phyloP scores from a whole-genome alignment of 1,140 invertebrate species.

The Anoplophora glabripennis region DNA sequence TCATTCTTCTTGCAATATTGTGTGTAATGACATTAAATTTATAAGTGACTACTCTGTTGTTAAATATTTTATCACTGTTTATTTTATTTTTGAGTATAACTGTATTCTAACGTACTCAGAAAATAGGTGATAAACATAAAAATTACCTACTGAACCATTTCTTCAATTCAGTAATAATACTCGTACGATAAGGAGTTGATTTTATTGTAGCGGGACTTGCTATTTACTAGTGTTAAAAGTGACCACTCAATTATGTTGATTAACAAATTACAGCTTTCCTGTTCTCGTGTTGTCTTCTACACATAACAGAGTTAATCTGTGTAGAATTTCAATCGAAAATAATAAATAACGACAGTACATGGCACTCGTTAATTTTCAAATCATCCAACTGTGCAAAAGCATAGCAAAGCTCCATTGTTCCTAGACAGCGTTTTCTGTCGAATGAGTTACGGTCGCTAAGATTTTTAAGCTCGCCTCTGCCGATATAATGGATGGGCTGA shows the following conservation, averaged over 20 bases:
- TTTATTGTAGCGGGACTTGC: too few species aligned
- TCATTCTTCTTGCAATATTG: too few species aligned
- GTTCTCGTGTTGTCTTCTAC: not conserved
- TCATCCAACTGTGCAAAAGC: constrained; percentile 9
- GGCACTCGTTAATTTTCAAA: constrained; percentile 14
- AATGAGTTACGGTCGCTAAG: constrained; percentile 6
- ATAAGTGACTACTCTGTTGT: too few species aligned
- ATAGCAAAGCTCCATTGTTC: constrained; percentile 13
- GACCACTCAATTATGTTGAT: not conserved
- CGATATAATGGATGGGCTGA: constrained; percentile 2
- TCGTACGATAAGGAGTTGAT: too few species aligned
- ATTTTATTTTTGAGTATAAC: too few species aligned
- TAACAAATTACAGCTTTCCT: not conserved
- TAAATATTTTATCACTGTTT: too few species aligned
- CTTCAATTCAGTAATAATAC: too few species aligned
- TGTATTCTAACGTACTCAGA: too few species aligned
- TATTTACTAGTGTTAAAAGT: too few species aligned
- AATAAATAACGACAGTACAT: constrained; percentile 2
- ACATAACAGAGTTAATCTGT: constrained; percentile 4
- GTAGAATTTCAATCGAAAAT: constrained; percentile 11
- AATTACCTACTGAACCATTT: too few species aligned
- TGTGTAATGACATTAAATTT: too few species aligned
- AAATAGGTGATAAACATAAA: too few species aligned
- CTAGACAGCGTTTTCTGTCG: constrained; percentile 7
- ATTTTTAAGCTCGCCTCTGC: constrained; percentile 3